Evolutionary conservation across 1,140 invertebrate genomes (phyloP), one percentile per base, ranked within the genome.

Genomic region (Pogonognathellus flavescens): DNA sequence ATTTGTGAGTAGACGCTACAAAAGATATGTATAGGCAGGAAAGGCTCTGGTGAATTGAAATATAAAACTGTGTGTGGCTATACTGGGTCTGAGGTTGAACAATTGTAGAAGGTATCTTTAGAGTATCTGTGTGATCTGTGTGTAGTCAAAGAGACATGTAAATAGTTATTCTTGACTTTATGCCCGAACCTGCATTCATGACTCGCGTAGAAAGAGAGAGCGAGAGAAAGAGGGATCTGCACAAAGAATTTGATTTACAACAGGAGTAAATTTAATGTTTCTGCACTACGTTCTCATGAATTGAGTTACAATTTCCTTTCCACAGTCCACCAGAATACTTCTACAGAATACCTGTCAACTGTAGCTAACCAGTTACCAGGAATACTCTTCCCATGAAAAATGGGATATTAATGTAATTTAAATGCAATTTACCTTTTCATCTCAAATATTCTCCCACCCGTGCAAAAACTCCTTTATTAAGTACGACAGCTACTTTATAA

Each of bases 171-270:
- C 31, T 41, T 41, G 31, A 41, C 31, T 41, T 41, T 41, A 41
- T 41, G 31, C 31, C 31, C 31, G 31, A 41, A 41, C 31, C 1
- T 41, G 31, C 6, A 3, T 41, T 41, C 31, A 41, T 41, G 31
- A 41, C 2, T 3, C 31, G 31, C 31, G 31, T 41, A 41, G 6
- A 41, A 41, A 41, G 31, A 41, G 31, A 41, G 31, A 41, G 31
- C 1, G 31, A 41, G 31, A 41, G 31, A 41, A 41, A 41, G 31
- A 41, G 31, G 2, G 1, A 41, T 57, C 53, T 14, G 53, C 53
- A n/a, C 53, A 57, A n/a, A 57, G 53, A 20, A 76, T 76, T 76
- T 76, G 70, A 76, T 76, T 76, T 76, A 76, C 70, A 76, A 50
- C 70, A 49, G 31, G 41, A 76, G 70, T 50, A 50, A 13, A 49